Evolutionary conservation across 1,140 invertebrate genomes (phyloP).

Genomic region (Notospermus geniculatus): DNA sequence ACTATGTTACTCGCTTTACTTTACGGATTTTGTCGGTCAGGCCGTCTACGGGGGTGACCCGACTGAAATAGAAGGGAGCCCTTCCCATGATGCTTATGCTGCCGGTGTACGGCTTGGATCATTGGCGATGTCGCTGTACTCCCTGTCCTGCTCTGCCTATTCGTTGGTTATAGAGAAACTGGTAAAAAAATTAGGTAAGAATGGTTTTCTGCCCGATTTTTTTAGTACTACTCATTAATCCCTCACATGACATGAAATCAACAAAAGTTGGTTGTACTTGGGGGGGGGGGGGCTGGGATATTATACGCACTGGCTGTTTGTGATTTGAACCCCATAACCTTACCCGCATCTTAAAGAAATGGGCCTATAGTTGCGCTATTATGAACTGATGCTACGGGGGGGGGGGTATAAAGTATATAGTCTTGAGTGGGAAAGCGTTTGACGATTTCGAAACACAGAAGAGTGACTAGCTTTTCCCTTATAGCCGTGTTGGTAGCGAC

Average conservation of each 20-base stretch:
- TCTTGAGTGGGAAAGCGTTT: no score
- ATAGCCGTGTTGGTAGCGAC: no score
- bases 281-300: no score
- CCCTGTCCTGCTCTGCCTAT: slow-evolving; percentile 88
- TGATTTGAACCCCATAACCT: no score
- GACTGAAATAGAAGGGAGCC: slow-evolving; percentile 59
- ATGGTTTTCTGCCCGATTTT: slow-evolving; percentile 1
- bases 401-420: no score
- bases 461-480: neutral
- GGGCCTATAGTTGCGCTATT: no score
- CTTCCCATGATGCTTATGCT: slow-evolving; percentile 66
- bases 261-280: no score
- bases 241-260: no score
- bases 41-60: slow-evolving; percentile 91
- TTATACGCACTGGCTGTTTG: no score
- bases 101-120: slow-evolving; percentile 91
- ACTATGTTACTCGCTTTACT: slow-evolving; percentile 94
- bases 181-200: slow-evolving; percentile 76
- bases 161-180: slow-evolving; percentile 85
- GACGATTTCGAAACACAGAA: no score
- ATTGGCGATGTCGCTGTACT: slow-evolving; percentile 96
- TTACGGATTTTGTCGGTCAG: slow-evolving; percentile 96
- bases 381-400: no score
- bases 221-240: neutral
- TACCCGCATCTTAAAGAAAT: no score